Base-by-base conservation (phyloP, 1,140 invertebrate species). In the Apocrypta bakeri region DNA sequence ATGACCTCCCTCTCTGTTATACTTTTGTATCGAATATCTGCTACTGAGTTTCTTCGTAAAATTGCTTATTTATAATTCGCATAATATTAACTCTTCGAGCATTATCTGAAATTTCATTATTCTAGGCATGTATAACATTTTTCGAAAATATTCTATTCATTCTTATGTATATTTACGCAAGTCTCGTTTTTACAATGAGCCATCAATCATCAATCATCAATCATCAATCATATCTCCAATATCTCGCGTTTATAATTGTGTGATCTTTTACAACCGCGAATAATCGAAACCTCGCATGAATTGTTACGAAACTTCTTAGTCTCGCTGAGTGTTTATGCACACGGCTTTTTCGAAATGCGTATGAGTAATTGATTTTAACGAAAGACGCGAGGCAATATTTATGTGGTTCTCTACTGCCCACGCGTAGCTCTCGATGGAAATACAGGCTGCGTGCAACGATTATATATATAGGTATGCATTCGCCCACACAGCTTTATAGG, bases 341-440 rank as follows among this genome's bases (percentile, higher is more conserved):
- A 37, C 63, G 63, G 0, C 25, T 66, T 27, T 66, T 66, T 66
- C 63, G 31, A 71, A 31, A 71, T 4, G 12, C 31, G 31, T 27
- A 73, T 73, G 71, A 73, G 71, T 79, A 81, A 81, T 81, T 81
- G 79, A 81, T 81, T 81, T 42, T 27, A 40, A 37, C 71, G 33
- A n/a, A 37, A 2, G 27, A 29, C 8, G 17, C 66, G 68, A 31
- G 68, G 33, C 27, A 72, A 71, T 42, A 80, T 31, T 71, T 27
- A 71, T 56, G 27, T 27, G 24, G 61, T 64, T 81, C 72, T 14
- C 37, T 11, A 56, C 79, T 81, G 48, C 72, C 79, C 71, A 81
- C 79, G 69, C 63, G 79, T 56, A 33, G 29, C 24, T 42, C 33
- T 25, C 7, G 63, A 66, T 66, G 63, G 27, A 66, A 66, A 66